These are phyloP conservation scores for Phorcus lineatus DNA, from an alignment of 2,888 invertebrate genomes.

Conservation along the genomic window DNA sequence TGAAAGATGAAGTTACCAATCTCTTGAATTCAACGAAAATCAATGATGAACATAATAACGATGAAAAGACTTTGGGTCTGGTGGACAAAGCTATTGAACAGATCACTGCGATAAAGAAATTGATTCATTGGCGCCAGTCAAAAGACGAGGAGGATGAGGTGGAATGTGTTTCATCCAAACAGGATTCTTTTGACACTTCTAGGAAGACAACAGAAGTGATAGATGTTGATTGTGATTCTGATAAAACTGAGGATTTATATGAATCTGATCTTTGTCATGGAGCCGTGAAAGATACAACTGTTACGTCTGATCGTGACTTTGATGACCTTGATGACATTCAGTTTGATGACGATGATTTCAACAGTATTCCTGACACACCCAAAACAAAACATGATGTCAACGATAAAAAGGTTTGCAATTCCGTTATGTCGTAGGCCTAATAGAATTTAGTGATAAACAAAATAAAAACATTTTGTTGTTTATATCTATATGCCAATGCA, in stretches of 20 bases:
- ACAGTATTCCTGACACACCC: not conserved
- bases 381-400: not conserved
- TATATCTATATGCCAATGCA: no score
- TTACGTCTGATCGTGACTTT: constrained; percentile 31
- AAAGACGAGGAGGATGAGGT: no score
- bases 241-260: constrained; percentile 44
- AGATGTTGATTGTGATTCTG: constrained; percentile 20
- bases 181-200: no score
- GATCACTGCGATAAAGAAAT: not conserved
- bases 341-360: constrained; percentile 37
- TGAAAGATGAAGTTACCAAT: not conserved
- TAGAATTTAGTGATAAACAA: no score
- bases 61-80: not conserved
- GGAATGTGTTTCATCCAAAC: no score
- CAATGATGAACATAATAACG: not conserved
- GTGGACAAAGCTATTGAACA: not conserved
- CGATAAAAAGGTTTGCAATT: not conserved
- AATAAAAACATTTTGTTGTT: no score
- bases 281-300: no score
- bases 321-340: constrained; percentile 53
- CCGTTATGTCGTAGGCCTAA: no score
- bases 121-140: not conserved
- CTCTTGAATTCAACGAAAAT: not conserved
- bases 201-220: not conserved
- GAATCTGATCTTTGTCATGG: not conserved